Evolutionary conservation across 2,113 vertebrate genomes (phyloP).

Genomic region (Gallinago paraguaiae): DNA sequence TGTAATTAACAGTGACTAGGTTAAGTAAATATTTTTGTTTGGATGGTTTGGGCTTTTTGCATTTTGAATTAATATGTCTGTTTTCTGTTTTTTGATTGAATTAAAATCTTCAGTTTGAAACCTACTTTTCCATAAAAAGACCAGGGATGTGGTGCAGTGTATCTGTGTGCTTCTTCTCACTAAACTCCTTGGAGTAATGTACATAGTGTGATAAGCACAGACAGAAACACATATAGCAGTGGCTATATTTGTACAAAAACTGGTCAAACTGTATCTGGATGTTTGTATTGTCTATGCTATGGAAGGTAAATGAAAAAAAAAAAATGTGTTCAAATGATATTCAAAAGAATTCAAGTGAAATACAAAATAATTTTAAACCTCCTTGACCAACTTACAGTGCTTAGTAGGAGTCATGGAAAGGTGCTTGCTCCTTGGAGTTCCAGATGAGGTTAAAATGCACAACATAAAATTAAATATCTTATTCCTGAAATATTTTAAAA

Average conservation of each 20-base stretch:
- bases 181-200: not conserved
- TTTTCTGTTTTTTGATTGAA: not conserved
- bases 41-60: fast-evolving
- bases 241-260: not conserved
- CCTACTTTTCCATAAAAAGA: not conserved
- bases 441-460: not conserved
- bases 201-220: not conserved
- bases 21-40: not conserved
- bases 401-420: not conserved
- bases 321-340: not conserved
- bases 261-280: not conserved
- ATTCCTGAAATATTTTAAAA: not conserved
- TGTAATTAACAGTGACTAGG: not conserved
- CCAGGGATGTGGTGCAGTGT: not conserved
- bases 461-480: not conserved
- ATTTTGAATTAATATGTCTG: not conserved
- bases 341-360: not conserved
- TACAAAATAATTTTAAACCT: not conserved
- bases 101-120: not conserved
- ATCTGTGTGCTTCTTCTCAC: not conserved
- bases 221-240: not conserved
- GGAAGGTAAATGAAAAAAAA: not conserved
- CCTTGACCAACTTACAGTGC: not conserved
- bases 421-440: not conserved
- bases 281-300: not conserved